Percentiles rank a stretch among this genome's conserved stretches.
Evolutionary conservation across 2,888 invertebrate genomes (phyloP).

Genomic region (Timandra comae): DNA sequence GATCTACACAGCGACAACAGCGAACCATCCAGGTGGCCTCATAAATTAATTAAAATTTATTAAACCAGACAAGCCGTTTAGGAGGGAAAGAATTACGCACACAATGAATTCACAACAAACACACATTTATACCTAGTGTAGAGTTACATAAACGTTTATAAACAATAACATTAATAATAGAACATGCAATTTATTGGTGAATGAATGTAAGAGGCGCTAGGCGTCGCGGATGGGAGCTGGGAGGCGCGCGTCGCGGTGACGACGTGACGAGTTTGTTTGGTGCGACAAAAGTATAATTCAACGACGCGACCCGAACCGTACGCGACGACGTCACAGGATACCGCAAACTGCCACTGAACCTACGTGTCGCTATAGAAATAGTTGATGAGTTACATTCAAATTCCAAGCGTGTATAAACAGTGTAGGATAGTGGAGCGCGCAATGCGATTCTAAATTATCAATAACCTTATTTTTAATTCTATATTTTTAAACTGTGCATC

Average conservation of each 20-base stretch:
- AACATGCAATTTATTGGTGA: neutral
- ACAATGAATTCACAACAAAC: no score
- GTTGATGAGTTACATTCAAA: slow-evolving; percentile 58
- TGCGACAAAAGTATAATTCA: slow-evolving; percentile 17
- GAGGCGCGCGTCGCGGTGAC: slow-evolving; percentile 8
- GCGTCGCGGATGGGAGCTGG: slow-evolving; percentile 6
- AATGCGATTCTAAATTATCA: slow-evolving; percentile 25
- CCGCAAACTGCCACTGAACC: slow-evolving; percentile 32
- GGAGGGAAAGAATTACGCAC: no score
- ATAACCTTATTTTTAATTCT: slow-evolving; percentile 16
- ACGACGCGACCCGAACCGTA: slow-evolving; percentile 23
- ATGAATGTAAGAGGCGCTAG: slow-evolving; percentile 11
- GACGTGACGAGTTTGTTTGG: slow-evolving; percentile 16
- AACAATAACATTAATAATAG: no score
- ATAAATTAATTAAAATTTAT: no score
- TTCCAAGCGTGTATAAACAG: slow-evolving; percentile 52
- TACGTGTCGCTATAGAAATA: slow-evolving; percentile 62
- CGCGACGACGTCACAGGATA: slow-evolving; percentile 50
- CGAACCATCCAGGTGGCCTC: no score
- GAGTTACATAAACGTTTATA: no score
- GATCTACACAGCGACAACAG: no score
- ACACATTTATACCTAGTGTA: no score
- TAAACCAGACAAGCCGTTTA: no score
- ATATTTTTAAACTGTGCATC: slow-evolving; percentile 17
- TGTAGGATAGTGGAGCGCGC: slow-evolving; percentile 43